phyloP scores from a whole-genome alignment of 2,113 vertebrate species.

The Gavialis gangeticus region DNA sequence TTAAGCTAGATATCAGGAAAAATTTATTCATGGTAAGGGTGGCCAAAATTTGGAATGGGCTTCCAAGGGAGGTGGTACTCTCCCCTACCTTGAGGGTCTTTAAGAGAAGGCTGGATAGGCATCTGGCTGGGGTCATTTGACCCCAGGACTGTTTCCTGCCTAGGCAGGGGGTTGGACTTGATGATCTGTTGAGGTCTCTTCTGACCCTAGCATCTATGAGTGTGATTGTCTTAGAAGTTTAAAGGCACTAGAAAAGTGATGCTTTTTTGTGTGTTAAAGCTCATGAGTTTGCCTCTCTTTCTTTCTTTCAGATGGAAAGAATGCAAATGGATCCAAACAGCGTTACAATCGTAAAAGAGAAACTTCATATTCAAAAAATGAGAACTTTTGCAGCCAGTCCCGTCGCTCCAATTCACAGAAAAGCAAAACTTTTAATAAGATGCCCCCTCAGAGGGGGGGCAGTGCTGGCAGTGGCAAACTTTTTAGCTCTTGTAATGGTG shows the following conservation, averaged over 20 bases:
- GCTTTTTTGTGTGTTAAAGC: too few species aligned
- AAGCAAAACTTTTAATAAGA: slow-evolving; percentile 99
- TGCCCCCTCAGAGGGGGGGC: slow-evolving; percentile 93
- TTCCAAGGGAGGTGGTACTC: too few species aligned
- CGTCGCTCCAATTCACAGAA: slow-evolving; percentile 98
- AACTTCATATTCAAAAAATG: slow-evolving; percentile 91
- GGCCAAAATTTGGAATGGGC: too few species aligned
- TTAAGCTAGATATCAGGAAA: too few species aligned
- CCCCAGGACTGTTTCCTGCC: too few species aligned
- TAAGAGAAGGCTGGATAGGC: too few species aligned
- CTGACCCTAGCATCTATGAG: background rate
- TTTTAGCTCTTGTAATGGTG: slow-evolving; percentile 93
- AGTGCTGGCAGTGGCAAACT: slow-evolving; percentile 80
- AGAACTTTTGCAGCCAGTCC: slow-evolving; percentile 88
- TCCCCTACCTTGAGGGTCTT: too few species aligned
- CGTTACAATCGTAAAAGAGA: slow-evolving; percentile 95
- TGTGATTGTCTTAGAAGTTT: background rate
- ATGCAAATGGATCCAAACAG: slow-evolving; percentile 89
- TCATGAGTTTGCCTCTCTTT: background rate
- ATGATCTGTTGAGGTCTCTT: too few species aligned
- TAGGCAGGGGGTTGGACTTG: too few species aligned
- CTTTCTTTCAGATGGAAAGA: slow-evolving; percentile 90
- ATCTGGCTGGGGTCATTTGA: background rate
- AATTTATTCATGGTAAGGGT: too few species aligned
- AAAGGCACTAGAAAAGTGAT: background rate